Percentiles rank a stretch among this genome's conserved stretches.
Evolutionary conservation across 2,888 invertebrate genomes (phyloP).

Genomic region (Dasypogon diadema): DNA sequence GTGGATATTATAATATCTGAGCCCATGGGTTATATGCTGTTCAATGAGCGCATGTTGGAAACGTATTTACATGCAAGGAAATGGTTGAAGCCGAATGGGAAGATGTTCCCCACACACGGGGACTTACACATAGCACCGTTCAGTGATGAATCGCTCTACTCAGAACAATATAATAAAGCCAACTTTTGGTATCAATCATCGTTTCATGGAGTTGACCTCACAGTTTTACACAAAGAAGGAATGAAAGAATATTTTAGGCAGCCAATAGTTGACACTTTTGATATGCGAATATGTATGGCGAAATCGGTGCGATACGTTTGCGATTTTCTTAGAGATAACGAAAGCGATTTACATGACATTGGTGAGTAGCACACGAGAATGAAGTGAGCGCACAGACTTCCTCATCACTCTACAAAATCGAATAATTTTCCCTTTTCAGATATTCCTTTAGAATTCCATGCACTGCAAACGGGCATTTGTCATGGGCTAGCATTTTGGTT

Average conservation of each 20-base stretch:
- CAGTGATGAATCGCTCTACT: slow-evolving; percentile 95
- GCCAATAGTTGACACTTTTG: slow-evolving; percentile 98
- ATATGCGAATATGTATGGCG: slow-evolving; percentile 96
- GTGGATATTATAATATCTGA: slow-evolving; percentile 99
- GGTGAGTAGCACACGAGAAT: no score
- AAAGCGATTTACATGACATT: slow-evolving; percentile 94
- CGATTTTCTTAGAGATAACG: slow-evolving; percentile 92
- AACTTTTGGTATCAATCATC: slow-evolving; percentile 99
- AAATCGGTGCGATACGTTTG: slow-evolving; percentile 93
- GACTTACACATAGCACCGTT: slow-evolving; percentile 98
- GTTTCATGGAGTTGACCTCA: slow-evolving; percentile 97
- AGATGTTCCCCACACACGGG: slow-evolving; percentile 98
- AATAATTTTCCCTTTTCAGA: no score
- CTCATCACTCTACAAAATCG: no score
- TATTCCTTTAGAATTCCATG: slow-evolving; percentile 93
- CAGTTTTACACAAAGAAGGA: slow-evolving; percentile 90
- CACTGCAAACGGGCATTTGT: slow-evolving; percentile 92
- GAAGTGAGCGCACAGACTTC: no score
- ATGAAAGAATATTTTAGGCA: slow-evolving; percentile 98
- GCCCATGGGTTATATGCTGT: slow-evolving; percentile 99
- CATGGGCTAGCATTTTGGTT: slow-evolving; percentile 99
- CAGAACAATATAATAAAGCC: slow-evolving; percentile 98
- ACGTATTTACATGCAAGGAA: slow-evolving; percentile 98
- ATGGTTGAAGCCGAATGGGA: slow-evolving; percentile 92
- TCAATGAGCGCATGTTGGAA: slow-evolving; percentile 99